Percentiles rank a stretch among this genome's conserved stretches.
Conservation (phyloP, 2,113 vertebrate species). For the human (Homo sapiens) region GRCh38 chr1:46638501-46639000, state of each 20-base stretch:
- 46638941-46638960: neutral
- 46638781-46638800: neutral
- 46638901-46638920: neutral
- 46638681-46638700: neutral
- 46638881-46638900: conserved; percentile 1
- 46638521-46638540: no score
- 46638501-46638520: no score
- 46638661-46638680: neutral
- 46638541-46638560: no score
- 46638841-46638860: neutral
- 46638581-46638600: no score
- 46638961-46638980: neutral
- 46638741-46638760: neutral
- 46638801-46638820: conserved; percentile 14
- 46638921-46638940: neutral
- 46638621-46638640: no score
- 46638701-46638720: neutral
- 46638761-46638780: neutral
- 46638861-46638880: neutral
- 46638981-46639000: neutral
- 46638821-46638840: neutral
- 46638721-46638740: neutral
- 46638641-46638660: neutral
- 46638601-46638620: no score
- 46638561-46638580: no score